Percentiles rank a stretch among this genome's conserved stretches.
These are phyloP conservation scores for Osmerus eperlanus DNA, from an alignment of 2,113 vertebrate species.

Conservation along the genomic window DNA sequence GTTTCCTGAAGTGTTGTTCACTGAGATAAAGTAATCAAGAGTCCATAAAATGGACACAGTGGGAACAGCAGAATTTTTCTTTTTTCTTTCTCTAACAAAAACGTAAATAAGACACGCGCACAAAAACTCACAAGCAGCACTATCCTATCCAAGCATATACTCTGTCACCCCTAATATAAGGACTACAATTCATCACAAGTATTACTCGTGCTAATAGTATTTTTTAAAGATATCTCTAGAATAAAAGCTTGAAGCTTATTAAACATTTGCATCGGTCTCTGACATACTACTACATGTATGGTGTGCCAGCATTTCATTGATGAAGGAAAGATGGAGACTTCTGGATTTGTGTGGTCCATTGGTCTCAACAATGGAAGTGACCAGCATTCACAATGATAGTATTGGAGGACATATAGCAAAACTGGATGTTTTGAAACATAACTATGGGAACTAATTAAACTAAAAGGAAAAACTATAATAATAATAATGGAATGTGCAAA, in stretches of 20 bases:
- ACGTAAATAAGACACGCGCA: conserved; percentile 43
- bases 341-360: conserved; percentile 30
- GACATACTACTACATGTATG: conserved; percentile 62
- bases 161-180: conserved; percentile 71
- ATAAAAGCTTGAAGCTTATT: conserved; percentile 72
- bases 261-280: conserved; percentile 67
- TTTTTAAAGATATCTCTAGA: conserved; percentile 64
- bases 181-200: conserved; percentile 65
- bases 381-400: conserved; percentile 30
- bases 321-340: conserved; percentile 46
- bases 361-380: conserved; percentile 28
- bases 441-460: conserved; percentile 25
- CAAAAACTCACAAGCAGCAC: conserved; percentile 60
- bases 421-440: conserved; percentile 23
- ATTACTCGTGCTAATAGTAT: conserved; percentile 66
- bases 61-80: conserved; percentile 36
- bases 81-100: conserved; percentile 34
- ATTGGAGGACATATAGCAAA: conserved; percentile 25
- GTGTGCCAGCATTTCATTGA: conserved; percentile 50
- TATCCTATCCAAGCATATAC: conserved; percentile 65
- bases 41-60: conserved; percentile 48
- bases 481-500: conserved; percentile 53
- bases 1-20: conserved; percentile 73
- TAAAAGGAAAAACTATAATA: conserved; percentile 21
- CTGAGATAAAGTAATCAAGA: conserved; percentile 63